Evolutionary conservation across 2,113 vertebrate species (phyloP).

Genomic region (Sardina pilchardus): DNA sequence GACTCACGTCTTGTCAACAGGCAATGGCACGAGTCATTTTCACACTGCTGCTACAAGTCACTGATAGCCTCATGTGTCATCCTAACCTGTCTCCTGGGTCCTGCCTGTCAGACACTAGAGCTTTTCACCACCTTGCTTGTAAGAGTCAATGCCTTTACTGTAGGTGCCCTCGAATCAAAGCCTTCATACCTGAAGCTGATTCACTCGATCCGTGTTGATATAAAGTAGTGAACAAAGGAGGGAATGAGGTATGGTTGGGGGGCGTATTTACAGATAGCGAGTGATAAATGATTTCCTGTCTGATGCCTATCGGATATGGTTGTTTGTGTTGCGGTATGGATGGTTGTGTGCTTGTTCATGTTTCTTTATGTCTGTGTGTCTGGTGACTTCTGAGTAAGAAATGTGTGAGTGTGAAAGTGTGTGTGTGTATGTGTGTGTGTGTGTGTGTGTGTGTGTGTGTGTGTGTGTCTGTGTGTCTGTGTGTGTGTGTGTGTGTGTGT

Average conservation of each 20-base stretch:
- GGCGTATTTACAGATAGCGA: background rate
- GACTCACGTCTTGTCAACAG: conserved; percentile 50
- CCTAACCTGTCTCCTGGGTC: background rate
- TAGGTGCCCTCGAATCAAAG: too few species aligned
- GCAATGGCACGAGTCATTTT: background rate
- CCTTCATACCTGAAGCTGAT: background rate
- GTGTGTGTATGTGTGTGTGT: background rate
- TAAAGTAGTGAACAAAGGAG: background rate
- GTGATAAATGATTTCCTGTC: background rate
- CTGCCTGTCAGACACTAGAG: too few species aligned
- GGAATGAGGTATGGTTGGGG: background rate
- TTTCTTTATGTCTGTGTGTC: too few species aligned
- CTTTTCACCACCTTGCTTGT: too few species aligned
- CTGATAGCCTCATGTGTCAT: conserved; percentile 4
- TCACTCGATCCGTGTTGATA: background rate
- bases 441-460: background rate
- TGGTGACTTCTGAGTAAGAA: background rate
- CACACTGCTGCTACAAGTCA: background rate
- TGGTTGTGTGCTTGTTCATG: too few species aligned
- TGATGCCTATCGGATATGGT: background rate
- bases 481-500: background rate
- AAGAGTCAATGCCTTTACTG: too few species aligned
- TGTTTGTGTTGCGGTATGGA: background rate
- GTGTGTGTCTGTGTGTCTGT: background rate
- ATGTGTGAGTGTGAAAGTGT: background rate